These are phyloP conservation scores for Polydrusus pterygomalis DNA, from an alignment of 2,888 invertebrate genomes.

Conservation along the genomic window DNA sequence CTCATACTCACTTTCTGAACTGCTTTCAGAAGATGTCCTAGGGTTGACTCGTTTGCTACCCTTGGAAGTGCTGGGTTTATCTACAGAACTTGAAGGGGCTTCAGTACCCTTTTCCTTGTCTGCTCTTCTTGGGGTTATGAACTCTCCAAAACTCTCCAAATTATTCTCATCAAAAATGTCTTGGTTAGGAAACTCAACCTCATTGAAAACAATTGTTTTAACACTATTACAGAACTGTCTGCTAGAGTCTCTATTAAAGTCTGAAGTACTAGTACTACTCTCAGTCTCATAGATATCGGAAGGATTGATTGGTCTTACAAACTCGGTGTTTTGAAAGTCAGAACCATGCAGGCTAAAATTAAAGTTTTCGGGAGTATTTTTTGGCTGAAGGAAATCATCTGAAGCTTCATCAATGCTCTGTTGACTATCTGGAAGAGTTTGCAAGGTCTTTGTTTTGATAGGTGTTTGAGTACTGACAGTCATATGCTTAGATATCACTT, in stretches of 20 bases:
- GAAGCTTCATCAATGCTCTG: slow-evolving; percentile 50
- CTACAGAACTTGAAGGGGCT: background rate
- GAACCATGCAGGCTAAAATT: slow-evolving; percentile 66
- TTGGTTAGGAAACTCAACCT: slow-evolving; percentile 66
- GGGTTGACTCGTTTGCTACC: slow-evolving; percentile 10
- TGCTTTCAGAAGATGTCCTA: slow-evolving; percentile 61
- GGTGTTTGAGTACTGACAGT: background rate
- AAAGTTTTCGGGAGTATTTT: slow-evolving; percentile 60
- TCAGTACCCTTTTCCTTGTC: background rate
- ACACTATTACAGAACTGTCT: slow-evolving; percentile 59
- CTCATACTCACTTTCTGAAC: slow-evolving; percentile 66
- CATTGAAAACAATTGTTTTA: slow-evolving; percentile 66
- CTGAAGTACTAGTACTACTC: slow-evolving; percentile 65
- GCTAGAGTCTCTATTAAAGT: slow-evolving; percentile 56
- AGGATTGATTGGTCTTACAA: slow-evolving; percentile 59
- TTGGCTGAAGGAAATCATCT: slow-evolving; percentile 65
- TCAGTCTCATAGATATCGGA: slow-evolving; percentile 66
- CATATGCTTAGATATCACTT: background rate
- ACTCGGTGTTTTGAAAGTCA: slow-evolving; percentile 63
- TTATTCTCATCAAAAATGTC: slow-evolving; percentile 65
- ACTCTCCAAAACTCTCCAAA: slow-evolving; percentile 66
- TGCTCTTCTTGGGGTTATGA: slow-evolving; percentile 61
- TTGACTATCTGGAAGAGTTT: background rate
- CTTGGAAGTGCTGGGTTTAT: background rate
- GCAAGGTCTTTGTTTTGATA: background rate